Conservation (phyloP, 1,140 invertebrate species). For the Brachionus sp. region DNA sequence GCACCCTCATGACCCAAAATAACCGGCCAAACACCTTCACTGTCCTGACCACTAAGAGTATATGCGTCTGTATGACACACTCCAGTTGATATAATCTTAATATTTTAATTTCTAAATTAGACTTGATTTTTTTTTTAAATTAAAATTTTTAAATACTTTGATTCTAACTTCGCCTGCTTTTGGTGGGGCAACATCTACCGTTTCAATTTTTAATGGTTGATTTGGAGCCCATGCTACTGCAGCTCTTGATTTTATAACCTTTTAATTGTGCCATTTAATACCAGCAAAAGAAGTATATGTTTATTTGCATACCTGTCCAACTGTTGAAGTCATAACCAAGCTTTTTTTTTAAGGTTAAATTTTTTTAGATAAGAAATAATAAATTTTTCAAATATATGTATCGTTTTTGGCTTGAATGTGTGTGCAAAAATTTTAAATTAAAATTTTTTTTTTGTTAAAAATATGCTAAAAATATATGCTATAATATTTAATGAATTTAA, state of each 20-base stretch:
- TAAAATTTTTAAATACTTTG: background rate
- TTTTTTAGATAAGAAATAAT: background rate
- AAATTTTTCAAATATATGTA: too few relatives aligned
- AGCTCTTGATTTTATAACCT: constrained; percentile 55
- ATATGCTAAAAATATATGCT: too few relatives aligned
- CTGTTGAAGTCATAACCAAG: background rate
- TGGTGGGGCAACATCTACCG: constrained; percentile 88
- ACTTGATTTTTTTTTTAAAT: background rate
- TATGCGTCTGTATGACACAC: constrained; percentile 98
- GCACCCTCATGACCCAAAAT: constrained; percentile 73
- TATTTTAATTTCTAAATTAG: background rate
- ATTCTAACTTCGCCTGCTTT: constrained; percentile 69
- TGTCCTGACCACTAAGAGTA: constrained; percentile 82
- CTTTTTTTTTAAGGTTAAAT: background rate
- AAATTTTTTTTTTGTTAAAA: too few relatives aligned
- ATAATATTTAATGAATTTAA: too few relatives aligned
- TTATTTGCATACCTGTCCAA: background rate
- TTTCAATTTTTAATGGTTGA: constrained; percentile 79
- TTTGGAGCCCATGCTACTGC: constrained; percentile 60
- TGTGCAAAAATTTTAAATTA: too few relatives aligned
- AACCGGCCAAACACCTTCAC: constrained; percentile 88
- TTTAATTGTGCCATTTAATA: background rate
- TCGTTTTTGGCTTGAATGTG: too few relatives aligned
- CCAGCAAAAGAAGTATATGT: background rate
- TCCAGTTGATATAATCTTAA: constrained; percentile 64